Conservation (phyloP, 1,140 invertebrate genomes). For the Telenomus remus region DNA sequence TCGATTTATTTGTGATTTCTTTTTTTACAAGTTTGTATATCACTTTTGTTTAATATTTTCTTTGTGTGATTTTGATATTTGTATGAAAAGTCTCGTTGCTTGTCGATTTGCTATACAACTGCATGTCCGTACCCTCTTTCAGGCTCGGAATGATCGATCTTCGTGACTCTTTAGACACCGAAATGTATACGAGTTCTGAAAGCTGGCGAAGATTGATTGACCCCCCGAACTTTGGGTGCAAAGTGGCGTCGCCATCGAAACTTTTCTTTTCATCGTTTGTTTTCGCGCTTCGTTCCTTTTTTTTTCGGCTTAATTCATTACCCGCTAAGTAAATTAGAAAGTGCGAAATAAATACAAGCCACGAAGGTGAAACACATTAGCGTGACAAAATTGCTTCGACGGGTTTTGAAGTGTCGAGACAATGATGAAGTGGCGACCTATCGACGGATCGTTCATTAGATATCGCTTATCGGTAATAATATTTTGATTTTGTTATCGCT, state of each 20-base stretch:
- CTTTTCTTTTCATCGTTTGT: constrained; percentile 55
- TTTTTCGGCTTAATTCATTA: constrained; percentile 53
- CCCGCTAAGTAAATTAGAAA: constrained; percentile 50
- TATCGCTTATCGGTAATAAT: constrained; percentile 29
- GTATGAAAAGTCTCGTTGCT: constrained; percentile 7
- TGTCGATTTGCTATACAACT: constrained; percentile 28
- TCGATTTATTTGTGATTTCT: too few relatives aligned
- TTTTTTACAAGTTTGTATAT: too few relatives aligned
- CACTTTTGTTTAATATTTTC: too few relatives aligned
- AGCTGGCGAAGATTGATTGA: constrained; percentile 55
- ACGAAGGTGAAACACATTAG: constrained; percentile 42
- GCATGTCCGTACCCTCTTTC: constrained; percentile 18
- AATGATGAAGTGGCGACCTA: constrained; percentile 2
- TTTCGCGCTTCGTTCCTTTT: constrained; percentile 38
- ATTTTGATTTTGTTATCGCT: constrained; percentile 33
- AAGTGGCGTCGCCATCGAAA: constrained; percentile 44
- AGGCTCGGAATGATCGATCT: constrained; percentile 39
- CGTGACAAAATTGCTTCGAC: constrained; percentile 17
- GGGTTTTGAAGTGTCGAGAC: too few relatives aligned
- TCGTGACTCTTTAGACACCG: constrained; percentile 31
- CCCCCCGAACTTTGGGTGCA: constrained; percentile 35
- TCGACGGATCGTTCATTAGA: constrained; percentile 12
- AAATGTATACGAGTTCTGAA: constrained; percentile 39
- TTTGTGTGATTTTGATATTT: too few relatives aligned
- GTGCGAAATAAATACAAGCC: constrained; percentile 32